phyloP scores from a whole-genome alignment of 2,113 vertebrate genomes.

The Spheniscus mendiculus region DNA sequence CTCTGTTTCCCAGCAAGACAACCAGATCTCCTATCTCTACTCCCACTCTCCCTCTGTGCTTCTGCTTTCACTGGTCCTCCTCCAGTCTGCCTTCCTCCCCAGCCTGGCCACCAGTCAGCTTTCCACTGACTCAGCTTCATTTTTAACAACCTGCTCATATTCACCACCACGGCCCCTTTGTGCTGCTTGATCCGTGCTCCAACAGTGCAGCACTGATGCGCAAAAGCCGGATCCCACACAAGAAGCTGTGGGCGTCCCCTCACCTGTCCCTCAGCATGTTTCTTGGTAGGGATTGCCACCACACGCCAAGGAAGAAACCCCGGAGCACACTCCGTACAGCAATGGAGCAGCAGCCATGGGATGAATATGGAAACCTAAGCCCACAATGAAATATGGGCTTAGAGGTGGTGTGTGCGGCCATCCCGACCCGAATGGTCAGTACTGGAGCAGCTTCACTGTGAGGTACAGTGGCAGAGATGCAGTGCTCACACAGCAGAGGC shows the following conservation, averaged over 20 bases:
- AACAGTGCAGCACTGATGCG: not conserved
- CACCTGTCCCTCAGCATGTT: rapidly evolving
- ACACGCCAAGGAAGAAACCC: not conserved
- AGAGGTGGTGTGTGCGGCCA: too few relatives aligned
- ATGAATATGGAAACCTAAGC: not conserved
- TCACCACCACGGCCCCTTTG: rapidly evolving
- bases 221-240: rapidly evolving
- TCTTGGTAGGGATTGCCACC: not conserved
- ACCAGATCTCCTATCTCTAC: not conserved
- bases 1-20: not conserved
- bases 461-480: not conserved
- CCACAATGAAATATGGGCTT: not conserved
- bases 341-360: not conserved
- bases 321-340: rapidly evolving
- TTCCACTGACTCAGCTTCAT: not conserved
- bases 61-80: not conserved
- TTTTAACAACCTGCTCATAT: not conserved
- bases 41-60: not conserved
- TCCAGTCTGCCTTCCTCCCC: not conserved
- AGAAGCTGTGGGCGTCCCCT: not conserved
- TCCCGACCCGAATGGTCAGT: rapidly evolving
- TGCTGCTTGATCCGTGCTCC: not conserved
- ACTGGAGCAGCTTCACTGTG: not conserved
- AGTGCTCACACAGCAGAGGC: not conserved
- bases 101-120: not conserved